Conservation (phyloP, 2,113 vertebrate species). For the Ictalurus furcatus region DNA sequence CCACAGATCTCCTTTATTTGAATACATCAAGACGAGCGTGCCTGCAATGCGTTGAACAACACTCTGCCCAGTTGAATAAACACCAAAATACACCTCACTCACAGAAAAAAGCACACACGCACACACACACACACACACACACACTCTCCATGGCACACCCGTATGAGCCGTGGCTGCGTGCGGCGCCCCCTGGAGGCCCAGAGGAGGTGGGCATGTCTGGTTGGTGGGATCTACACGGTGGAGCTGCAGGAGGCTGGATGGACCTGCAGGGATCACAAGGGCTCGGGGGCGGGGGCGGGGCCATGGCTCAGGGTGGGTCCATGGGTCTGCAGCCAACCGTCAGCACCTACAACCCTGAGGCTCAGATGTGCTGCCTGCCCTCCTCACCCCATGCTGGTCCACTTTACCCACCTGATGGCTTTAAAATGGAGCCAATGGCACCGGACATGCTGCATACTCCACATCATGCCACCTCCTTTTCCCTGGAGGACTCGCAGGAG, state of each 20-base stretch:
- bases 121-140: background rate
- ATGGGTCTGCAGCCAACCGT: constrained; percentile 79
- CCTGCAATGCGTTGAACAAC: constrained; percentile 29
- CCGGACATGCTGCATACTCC: constrained; percentile 63
- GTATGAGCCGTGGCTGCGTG: constrained; percentile 89
- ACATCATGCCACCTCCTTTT: constrained; percentile 54
- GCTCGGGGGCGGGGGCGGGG: constrained; percentile 71
- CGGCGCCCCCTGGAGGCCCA: constrained; percentile 77
- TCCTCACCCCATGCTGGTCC: constrained; percentile 72
- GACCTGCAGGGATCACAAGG: constrained; percentile 77
- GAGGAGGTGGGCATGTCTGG: constrained; percentile 84
- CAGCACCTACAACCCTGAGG: constrained; percentile 81
- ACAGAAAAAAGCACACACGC: background rate
- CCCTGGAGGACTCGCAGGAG: constrained; percentile 79
- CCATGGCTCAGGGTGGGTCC: constrained; percentile 74
- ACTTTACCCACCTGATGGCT: constrained; percentile 79
- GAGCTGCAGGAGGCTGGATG: constrained; percentile 83
- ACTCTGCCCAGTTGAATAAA: background rate
- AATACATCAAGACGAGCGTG: background rate
- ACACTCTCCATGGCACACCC: constrained; percentile 82
- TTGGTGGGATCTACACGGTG: constrained; percentile 93
- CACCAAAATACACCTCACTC: background rate
- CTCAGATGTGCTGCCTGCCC: constrained; percentile 82
- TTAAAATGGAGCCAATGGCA: constrained; percentile 76
- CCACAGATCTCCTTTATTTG: background rate